Conservation (phyloP, 2,797 vertebrate genomes). For the Trachurus trachurus region DNA sequence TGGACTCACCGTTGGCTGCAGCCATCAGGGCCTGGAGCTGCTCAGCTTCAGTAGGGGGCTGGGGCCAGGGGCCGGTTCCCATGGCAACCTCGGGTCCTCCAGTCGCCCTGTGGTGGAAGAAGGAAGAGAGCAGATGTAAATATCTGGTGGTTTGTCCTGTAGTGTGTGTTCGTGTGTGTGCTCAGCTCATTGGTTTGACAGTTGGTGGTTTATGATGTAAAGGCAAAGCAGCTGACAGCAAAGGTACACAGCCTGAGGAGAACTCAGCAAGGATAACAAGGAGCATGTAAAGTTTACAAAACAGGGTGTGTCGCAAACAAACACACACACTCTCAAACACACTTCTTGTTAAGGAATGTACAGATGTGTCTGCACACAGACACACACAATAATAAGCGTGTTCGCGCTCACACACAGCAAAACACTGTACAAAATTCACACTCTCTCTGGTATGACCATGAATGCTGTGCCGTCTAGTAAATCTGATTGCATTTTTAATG, state of each 20-base stretch:
- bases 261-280: conserved; percentile 55
- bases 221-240: conserved; percentile 76
- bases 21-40: conserved; percentile 98
- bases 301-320: conserved; percentile 65
- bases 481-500: conserved; percentile 77
- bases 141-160: conserved; percentile 27
- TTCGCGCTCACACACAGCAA: conserved; percentile 40
- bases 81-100: conserved; percentile 93
- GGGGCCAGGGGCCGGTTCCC: conserved; percentile 97
- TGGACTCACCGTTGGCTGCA: conserved; percentile 94
- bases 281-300: conserved; percentile 65
- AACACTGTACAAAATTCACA: conserved; percentile 35
- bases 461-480: conserved; percentile 55
- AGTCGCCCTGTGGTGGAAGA: conserved; percentile 79
- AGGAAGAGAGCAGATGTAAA: conserved; percentile 51
- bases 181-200: conserved; percentile 50
- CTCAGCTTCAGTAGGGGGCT: conserved; percentile 97
- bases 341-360: conserved; percentile 40
- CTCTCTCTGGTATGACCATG: conserved; percentile 46
- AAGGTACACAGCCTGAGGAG: conserved; percentile 63
- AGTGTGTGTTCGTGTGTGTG: conserved; percentile 31
- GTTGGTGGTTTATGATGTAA: conserved; percentile 63
- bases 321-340: conserved; percentile 43
- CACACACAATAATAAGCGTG: conserved; percentile 60
- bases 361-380: conserved; percentile 63